A percentile compares a stretch with the other conserved stretches of the same genome.
These are phyloP conservation scores for Coleophora deauratella DNA, from an alignment of 2,888 invertebrate species.

Conservation along the genomic window DNA sequence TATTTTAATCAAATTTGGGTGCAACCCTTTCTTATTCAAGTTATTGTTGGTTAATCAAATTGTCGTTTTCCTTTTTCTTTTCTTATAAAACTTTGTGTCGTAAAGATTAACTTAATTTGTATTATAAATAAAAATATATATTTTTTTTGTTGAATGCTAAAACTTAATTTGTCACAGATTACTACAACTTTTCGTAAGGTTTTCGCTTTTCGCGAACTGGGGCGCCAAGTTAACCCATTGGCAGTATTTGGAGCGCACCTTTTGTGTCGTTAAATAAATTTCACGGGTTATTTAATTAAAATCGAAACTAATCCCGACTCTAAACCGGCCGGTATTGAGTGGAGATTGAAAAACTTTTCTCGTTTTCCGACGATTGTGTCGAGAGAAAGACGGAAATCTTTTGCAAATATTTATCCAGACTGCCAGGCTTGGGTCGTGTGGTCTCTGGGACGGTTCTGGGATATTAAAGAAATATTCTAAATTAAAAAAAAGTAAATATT, in stretches of 20 bases:
- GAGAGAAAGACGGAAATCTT: conserved; percentile 48
- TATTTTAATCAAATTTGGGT: conserved; percentile 35
- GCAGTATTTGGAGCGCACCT: background rate
- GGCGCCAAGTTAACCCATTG: background rate
- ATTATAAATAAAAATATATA: no score
- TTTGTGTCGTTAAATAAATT: conserved; percentile 24
- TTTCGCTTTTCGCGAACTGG: background rate
- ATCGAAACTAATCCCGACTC: conserved; percentile 42
- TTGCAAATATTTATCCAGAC: conserved; percentile 56
- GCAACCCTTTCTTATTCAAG: conserved; percentile 25
- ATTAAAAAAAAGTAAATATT: no score
- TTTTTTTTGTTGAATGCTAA: no score
- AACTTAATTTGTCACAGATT: no score
- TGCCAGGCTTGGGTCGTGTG: no score
- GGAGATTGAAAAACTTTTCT: conserved; percentile 68
- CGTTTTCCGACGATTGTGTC: conserved; percentile 59
- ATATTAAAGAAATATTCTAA: no score
- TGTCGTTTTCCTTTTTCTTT: conserved; percentile 1
- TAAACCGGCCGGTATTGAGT: conserved; percentile 49
- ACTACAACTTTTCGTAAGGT: no score
- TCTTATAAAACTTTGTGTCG: no score
- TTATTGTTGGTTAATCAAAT: conserved; percentile 8
- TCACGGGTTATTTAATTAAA: conserved; percentile 47
- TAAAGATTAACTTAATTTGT: no score
- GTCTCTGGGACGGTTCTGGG: no score